Conservation (phyloP, 2,888 invertebrate species). For the Lagria hirta region DNA sequence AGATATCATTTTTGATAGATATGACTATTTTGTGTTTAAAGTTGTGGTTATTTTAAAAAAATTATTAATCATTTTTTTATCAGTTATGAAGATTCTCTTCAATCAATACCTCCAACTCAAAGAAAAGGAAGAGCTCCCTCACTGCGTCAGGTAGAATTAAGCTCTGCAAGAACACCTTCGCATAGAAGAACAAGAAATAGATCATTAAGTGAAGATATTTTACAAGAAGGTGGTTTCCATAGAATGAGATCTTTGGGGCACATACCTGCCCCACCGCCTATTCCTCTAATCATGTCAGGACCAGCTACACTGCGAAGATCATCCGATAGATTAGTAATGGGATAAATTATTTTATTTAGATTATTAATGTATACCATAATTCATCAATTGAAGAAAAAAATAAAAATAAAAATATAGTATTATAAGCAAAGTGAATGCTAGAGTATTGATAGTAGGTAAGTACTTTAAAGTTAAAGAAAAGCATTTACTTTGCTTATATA, state of each 20-base stretch:
- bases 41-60: constrained; percentile 1
- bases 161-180: constrained; percentile 25
- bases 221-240: constrained; percentile 37
- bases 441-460: too few species aligned
- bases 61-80: constrained; percentile 54
- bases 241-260: constrained; percentile 36
- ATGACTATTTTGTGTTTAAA: too few species aligned
- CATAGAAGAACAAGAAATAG: constrained; percentile 45
- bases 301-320: constrained; percentile 40
- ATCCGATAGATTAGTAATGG: constrained; percentile 40
- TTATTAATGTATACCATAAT: too few species aligned
- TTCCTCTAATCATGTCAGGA: constrained; percentile 46
- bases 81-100: constrained; percentile 80
- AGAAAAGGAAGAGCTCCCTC: constrained; percentile 39
- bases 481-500: too few species aligned
- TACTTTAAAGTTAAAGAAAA: too few species aligned
- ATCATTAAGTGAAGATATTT: constrained; percentile 45
- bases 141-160: constrained; percentile 23
- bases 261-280: constrained; percentile 39
- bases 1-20: too few species aligned
- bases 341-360: too few species aligned
- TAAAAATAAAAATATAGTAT: too few species aligned
- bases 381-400: not conserved
- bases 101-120: constrained; percentile 65
- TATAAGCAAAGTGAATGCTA: too few species aligned